These are phyloP conservation scores for Diarsia rubi DNA, from an alignment of 2,888 invertebrate species.

Conservation along the genomic window DNA sequence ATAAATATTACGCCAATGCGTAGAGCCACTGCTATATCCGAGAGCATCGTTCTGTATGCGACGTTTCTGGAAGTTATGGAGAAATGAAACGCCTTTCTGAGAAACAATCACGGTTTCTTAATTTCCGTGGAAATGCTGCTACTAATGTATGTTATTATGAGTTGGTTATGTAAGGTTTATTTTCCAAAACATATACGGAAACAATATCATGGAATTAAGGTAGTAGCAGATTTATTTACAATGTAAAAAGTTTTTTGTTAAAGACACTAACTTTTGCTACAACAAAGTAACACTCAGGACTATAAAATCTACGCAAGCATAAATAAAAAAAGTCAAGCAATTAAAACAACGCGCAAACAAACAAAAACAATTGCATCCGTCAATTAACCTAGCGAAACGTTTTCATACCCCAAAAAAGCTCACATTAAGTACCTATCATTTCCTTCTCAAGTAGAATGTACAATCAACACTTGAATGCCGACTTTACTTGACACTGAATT, in stretches of 20 bases:
- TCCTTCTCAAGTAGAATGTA: slow-evolving; percentile 54
- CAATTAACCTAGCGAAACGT: slow-evolving; percentile 52
- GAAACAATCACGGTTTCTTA: slow-evolving; percentile 55
- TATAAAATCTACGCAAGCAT: slow-evolving; percentile 16
- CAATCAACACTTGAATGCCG: slow-evolving; percentile 66
- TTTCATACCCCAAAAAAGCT: slow-evolving; percentile 63
- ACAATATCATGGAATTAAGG: fast-evolving
- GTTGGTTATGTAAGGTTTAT: slow-evolving; percentile 4
- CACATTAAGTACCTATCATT: slow-evolving; percentile 53
- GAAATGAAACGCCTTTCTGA: slow-evolving; percentile 64
- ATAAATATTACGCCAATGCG: slow-evolving; percentile 69
- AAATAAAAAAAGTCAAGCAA: slow-evolving; percentile 16
- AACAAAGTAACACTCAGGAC: background rate
- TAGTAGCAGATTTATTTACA: background rate
- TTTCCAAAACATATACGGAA: background rate
- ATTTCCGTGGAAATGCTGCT: slow-evolving; percentile 23
- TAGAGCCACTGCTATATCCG: slow-evolving; percentile 67
- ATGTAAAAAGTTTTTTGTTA: background rate
- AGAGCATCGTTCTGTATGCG: slow-evolving; percentile 76
- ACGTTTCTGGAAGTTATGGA: slow-evolving; percentile 80
- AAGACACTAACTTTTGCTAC: background rate
- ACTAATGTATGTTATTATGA: background rate
- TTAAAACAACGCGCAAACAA: background rate
- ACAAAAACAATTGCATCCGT: slow-evolving; percentile 44
- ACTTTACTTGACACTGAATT: slow-evolving; percentile 86